phyloP scores from a whole-genome alignment of 2,113 vertebrate genomes.

The Suncus etruscus region DNA sequence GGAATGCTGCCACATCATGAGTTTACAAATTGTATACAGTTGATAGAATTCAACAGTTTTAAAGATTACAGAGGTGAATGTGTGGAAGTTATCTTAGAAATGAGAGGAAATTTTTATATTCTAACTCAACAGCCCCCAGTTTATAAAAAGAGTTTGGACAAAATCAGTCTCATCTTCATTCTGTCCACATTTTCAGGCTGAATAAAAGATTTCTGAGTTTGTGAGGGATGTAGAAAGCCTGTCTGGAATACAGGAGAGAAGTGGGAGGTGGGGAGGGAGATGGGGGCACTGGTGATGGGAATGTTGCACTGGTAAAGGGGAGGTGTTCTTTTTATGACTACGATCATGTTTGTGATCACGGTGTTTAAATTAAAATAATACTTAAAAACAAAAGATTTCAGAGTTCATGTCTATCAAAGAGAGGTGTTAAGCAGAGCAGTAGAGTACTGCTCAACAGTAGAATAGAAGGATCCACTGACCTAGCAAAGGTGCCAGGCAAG shows the following conservation, averaged over 20 bases:
- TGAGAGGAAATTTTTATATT: not conserved
- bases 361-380: too few species aligned
- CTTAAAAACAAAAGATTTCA: too few species aligned
- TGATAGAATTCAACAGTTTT: not conserved
- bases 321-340: too few species aligned
- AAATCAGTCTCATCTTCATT: not conserved
- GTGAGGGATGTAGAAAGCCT: too few species aligned
- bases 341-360: too few species aligned
- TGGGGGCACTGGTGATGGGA: too few species aligned
- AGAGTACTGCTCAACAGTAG: not conserved
- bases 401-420: not conserved
- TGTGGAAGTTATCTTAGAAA: not conserved
- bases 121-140: not conserved
- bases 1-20: not conserved
- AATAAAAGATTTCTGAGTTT: not conserved
- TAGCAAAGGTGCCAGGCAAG: not conserved
- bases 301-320: too few species aligned
- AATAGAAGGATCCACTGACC: not conserved
- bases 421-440: not conserved
- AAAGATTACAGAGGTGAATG: not conserved
- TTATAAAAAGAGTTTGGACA: slow-evolving; percentile 20
- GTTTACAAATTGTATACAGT: not conserved
- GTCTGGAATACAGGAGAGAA: too few species aligned
- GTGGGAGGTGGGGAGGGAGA: too few species aligned
- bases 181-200: not conserved